These are phyloP conservation scores for Avahi laniger DNA, from an alignment of 2,797 vertebrate genomes.

Conservation along the genomic window DNA sequence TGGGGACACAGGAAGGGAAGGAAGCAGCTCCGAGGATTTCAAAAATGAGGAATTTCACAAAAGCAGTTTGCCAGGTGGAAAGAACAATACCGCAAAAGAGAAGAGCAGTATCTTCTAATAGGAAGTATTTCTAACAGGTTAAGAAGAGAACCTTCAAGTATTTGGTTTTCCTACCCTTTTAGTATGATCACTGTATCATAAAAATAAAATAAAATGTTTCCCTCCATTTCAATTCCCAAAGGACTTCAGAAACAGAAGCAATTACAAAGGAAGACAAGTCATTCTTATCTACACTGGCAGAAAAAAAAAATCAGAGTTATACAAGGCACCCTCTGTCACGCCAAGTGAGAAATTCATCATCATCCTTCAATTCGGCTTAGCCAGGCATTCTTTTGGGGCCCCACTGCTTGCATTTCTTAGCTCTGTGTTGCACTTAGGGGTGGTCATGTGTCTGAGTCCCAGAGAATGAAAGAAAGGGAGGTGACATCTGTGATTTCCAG, in stretches of 20 bases:
- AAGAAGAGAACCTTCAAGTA: not conserved
- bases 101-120: not conserved
- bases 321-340: not conserved
- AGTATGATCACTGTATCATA: not conserved
- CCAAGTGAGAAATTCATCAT: not conserved
- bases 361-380: not conserved
- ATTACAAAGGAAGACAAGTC: not conserved
- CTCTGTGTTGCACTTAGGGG: not conserved
- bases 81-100: not conserved
- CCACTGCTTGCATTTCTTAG: not conserved
- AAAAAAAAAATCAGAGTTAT: not conserved
- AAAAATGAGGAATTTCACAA: not conserved
- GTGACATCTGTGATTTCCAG: not conserved
- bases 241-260: slow-evolving; percentile 41
- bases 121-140: not conserved
- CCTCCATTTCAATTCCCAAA: slow-evolving; percentile 2
- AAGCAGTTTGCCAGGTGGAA: not conserved
- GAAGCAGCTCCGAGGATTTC: not conserved
- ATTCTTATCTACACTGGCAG: slow-evolving; percentile 15
- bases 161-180: not conserved
- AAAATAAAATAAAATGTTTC: slow-evolving; percentile 38
- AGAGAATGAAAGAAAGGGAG: not conserved
- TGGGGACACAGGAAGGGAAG: not conserved
- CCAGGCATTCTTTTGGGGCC: not conserved
- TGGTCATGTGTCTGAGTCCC: not conserved